Evolutionary conservation across 2,797 vertebrate genomes (phyloP).

Genomic region (Naso thynnoides): DNA sequence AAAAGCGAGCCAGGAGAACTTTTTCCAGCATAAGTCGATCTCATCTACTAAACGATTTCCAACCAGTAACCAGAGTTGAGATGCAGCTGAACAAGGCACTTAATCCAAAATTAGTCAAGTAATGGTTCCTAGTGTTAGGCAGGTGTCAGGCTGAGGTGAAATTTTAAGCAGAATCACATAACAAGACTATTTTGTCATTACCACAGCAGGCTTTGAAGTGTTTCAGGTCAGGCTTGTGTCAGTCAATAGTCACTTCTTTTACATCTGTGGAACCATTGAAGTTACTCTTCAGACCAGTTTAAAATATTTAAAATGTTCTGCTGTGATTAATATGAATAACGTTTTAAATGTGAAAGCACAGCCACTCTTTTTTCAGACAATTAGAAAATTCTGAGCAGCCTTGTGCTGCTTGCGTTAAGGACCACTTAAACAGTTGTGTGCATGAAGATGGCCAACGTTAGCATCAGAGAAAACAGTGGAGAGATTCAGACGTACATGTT

Average conservation of each 20-base stretch:
- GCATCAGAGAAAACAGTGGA: no score
- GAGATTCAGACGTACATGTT: no score
- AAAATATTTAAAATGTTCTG: no score
- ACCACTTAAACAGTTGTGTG: no score
- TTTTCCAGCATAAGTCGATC: background rate
- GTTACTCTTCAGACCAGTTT: background rate
- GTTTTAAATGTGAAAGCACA: no score
- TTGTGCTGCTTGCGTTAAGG: no score
- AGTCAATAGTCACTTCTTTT: background rate
- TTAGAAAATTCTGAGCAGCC: no score
- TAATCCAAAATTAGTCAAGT: background rate
- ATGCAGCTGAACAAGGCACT: background rate
- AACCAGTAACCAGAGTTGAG: background rate
- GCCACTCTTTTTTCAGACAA: no score
- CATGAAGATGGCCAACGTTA: no score
- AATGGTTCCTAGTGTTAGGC: background rate
- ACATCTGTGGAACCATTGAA: background rate
- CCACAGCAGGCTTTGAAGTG: background rate
- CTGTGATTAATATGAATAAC: no score
- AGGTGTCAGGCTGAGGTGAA: background rate
- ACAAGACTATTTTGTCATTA: background rate
- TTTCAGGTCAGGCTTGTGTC: background rate
- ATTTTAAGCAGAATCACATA: background rate
- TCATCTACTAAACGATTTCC: background rate
- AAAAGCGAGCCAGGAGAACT: slow-evolving; percentile 8